Base-by-base conservation (phyloP, 2,888 invertebrate genomes). In the Hydrotaea cyrtoneurina region DNA sequence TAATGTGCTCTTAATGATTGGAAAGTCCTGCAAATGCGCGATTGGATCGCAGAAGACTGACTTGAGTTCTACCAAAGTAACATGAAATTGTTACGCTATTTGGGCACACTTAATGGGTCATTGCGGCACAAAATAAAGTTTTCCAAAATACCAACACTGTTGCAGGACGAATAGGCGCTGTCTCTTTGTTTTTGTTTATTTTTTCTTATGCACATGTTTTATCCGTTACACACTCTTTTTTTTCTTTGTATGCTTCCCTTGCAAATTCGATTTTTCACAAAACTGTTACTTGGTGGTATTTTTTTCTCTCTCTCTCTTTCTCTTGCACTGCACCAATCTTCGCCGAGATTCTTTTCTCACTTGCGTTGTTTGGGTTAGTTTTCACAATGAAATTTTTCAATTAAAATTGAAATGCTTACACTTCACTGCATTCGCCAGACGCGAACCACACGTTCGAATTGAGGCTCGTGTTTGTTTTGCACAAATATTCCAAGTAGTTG, bases 201-300 rank as follows among this genome's bases (percentile, higher is more conserved):
- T 79, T n/a, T 74, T 71, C 77, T 78, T 21, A 50, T 69, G 62
- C 71, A 64, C 69, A 71, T 57, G 23, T 74, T 77, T 79, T 85
- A 82, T 81, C 72, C 2, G n/a, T 19, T 39, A 62, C 73, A 8
- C 26, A 43, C 39, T 82, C 79, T 77, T 17, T 13, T 36, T 66
- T 46, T 26, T 19, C 21, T 85, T 85, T n/a, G n/a, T n/a, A n/a
- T n/a, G n/a, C n/a, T n/a, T n/a, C n/a, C n/a, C 73, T 82, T 71
- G 82, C 79, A 80, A 85, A 85, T 85, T 85, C 85, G 85, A 85
- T 85, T 85, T 85, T 85, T 85, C 85, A 85, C 85, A 85, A 85
- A 84, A 82, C 31, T 31, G 69, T 23, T 46, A 43, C 46, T 69
- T 69, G 43, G 36, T 36, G 3, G 39, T 39, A 43, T 62, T 72